Conservation (phyloP, 2,113 vertebrate genomes). For the Cygnus buccinator region DNA sequence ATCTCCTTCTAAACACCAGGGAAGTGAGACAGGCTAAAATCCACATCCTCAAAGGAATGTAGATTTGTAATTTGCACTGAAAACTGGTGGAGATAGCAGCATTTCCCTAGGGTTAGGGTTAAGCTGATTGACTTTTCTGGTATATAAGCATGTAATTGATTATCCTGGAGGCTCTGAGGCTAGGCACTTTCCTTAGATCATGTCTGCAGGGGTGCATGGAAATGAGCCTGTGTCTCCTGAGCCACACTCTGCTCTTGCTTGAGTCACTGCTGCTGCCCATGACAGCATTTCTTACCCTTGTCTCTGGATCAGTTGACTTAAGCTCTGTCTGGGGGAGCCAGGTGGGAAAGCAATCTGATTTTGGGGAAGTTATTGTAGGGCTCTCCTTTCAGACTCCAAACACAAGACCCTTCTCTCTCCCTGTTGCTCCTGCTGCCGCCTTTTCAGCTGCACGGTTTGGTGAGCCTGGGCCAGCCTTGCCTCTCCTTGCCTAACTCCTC, state of each 20-base stretch:
- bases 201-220: neutral
- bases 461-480: neutral
- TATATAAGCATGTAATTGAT: constrained; percentile 51
- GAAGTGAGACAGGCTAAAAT: constrained; percentile 18
- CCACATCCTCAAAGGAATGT: constrained; percentile 37
- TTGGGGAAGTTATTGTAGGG: neutral
- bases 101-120: constrained; percentile 39
- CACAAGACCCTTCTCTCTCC: neutral
- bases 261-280: neutral
- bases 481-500: constrained; percentile 32
- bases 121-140: constrained; percentile 63
- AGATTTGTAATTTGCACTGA: constrained; percentile 39
- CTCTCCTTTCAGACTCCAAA: neutral
- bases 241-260: neutral
- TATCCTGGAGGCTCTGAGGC: constrained; percentile 10
- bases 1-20: constrained; percentile 17
- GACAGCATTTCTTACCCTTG: neutral
- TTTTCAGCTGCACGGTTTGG: neutral
- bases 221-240: neutral
- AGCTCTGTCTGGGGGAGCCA: neutral
- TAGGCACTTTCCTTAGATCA: constrained; percentile 4
- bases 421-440: neutral
- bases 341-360: neutral
- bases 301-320: neutral
- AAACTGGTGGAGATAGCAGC: constrained; percentile 32